These are phyloP conservation scores for Terrapene triunguis DNA, from an alignment of 2,113 vertebrate genomes.

Conservation along the genomic window DNA sequence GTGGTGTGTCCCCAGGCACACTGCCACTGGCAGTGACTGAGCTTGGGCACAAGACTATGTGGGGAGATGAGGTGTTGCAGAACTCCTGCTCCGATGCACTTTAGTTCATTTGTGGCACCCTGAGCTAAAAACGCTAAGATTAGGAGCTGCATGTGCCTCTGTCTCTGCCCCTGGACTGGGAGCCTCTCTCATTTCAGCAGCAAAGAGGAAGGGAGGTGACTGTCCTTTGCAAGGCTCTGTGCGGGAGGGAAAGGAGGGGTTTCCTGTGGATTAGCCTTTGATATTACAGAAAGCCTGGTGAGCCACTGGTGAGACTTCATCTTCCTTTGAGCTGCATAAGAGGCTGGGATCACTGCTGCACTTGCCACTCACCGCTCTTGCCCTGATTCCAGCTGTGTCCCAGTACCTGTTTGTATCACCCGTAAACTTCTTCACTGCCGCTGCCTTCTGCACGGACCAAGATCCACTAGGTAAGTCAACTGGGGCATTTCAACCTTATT, in stretches of 20 bases:
- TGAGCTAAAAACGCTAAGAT: background rate
- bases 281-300: fast-evolving
- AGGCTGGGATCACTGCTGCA: fast-evolving
- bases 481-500: background rate
- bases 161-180: background rate
- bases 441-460: fast-evolving
- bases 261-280: fast-evolving
- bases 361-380: fast-evolving
- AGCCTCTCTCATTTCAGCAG: background rate
- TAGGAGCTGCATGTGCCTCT: fast-evolving
- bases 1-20: fast-evolving
- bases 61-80: background rate
- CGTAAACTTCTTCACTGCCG: background rate
- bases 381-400: background rate
- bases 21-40: background rate
- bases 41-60: no score
- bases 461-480: background rate
- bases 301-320: fast-evolving
- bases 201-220: background rate
- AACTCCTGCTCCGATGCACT: fast-evolving
- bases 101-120: fast-evolving
- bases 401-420: fast-evolving
- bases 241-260: fast-evolving
- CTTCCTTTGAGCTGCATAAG: fast-evolving
- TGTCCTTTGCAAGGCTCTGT: background rate